A percentile compares a stretch with the other conserved stretches of the same genome.
phyloP scores from a whole-genome alignment of 2,797 vertebrate genomes.

The Psittacula derbiana region DNA sequence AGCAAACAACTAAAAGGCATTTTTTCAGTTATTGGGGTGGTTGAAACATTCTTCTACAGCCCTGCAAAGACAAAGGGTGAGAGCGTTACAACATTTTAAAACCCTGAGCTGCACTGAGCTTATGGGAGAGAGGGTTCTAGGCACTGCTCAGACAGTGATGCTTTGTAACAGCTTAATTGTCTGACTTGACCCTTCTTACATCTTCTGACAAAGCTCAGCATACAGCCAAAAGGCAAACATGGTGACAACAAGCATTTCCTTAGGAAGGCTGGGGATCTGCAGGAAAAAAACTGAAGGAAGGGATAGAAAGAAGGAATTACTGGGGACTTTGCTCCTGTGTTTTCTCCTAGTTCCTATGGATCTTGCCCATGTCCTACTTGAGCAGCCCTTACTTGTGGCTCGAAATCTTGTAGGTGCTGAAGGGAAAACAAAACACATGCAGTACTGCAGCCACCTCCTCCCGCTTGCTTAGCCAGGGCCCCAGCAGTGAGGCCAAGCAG shows the following conservation, averaged over 20 bases:
- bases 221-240: not conserved
- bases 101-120: not conserved
- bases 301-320: not conserved
- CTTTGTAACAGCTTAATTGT: not conserved
- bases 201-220: not conserved
- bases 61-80: not conserved
- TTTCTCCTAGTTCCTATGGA: not conserved
- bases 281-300: not conserved
- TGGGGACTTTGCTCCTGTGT: not conserved
- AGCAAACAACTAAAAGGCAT: not conserved
- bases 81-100: not conserved
- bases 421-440: accelerated
- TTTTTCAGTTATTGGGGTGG: not conserved
- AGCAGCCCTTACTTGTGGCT: not conserved
- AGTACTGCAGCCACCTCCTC: not conserved
- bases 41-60: not conserved
- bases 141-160: accelerated
- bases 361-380: not conserved
- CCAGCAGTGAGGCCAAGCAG: not conserved
- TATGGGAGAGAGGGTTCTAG: not conserved
- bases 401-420: not conserved
- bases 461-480: not conserved
- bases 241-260: not conserved
- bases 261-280: not conserved
- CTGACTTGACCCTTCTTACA: not conserved